phyloP scores from a whole-genome alignment of 2,113 vertebrate genomes.

The Chamaetylas fuelleborni region DNA sequence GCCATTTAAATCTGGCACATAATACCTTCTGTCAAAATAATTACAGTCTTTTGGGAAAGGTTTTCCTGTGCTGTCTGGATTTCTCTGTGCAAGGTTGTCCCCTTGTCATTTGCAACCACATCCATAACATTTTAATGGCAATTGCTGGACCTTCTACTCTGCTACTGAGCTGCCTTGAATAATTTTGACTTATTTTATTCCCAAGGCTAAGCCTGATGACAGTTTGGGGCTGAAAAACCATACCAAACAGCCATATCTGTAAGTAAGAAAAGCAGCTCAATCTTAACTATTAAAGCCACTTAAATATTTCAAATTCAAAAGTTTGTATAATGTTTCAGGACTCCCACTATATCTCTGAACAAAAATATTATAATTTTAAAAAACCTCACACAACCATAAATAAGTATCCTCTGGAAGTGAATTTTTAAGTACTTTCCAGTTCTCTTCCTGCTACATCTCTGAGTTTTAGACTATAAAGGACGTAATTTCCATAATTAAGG shows the following conservation, averaged over 20 bases:
- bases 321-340: neutral
- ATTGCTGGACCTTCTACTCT: neutral
- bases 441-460: neutral
- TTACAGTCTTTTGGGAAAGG: neutral
- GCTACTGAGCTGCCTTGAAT: neutral
- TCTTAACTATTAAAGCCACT: neutral
- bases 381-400: neutral
- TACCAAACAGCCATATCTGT: neutral
- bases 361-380: neutral
- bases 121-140: slow-evolving; percentile 24
- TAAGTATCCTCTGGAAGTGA: neutral
- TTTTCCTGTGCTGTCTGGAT: neutral
- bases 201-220: neutral
- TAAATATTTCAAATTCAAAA: neutral
- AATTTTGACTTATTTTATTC: neutral
- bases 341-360: neutral
- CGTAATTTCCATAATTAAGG: neutral
- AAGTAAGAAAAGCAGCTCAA: neutral
- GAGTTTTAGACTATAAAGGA: neutral
- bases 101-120: neutral
- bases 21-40: neutral
- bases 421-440: neutral
- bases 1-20: neutral
- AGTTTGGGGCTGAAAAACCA: neutral
- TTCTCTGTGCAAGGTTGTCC: neutral